Evolutionary conservation across 2,797 vertebrate species (phyloP), one percentile per base, ranked within the genome.

Genomic region (Macrochelys suwanniensis): DNA sequence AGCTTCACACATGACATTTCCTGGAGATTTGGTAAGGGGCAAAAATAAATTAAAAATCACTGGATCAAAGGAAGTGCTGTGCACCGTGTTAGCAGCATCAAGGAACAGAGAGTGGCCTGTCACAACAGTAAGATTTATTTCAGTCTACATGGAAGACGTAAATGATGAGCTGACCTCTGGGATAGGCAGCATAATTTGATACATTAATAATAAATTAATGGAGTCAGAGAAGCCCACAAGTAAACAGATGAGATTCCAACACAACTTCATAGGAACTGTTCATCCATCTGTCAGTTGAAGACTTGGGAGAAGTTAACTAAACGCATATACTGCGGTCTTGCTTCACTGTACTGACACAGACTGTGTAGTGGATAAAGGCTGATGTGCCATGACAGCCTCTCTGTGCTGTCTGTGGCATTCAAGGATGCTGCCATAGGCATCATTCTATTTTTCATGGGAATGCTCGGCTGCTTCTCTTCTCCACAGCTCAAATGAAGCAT

Each of bases 1-100:
- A 98, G 89, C 88, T 87, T 96, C 86, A 97, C 5, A 51, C 80
- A 88, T 96, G 92, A 95, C 83, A 94, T 94, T 97, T 97, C 94
- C 94, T 78, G 84, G 78, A 85, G 96, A 97, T 94, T 97, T 97
- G 95, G 76, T 65, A 85, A 96, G 92, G 91, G 93, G 9, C 37
- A 96, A 96, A 97, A 97, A 97, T 96, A 97, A 97, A 98, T 97
- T 96, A 98, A 97, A 98, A 96, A 85, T 83, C 25, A 31, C 37
- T 80, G 84, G 94, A 97, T 98, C 94, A 98, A 97, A 98, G 92
- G 80, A 97, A 97, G 94, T 0, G 0, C 28, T 87, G 91, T 92
- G n/a, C 78, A 94, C 90, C 15, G 6, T 90, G 81, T 61, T 96
- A 89, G 86, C 71, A 96, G 92, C 92, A 84, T 78, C 42, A 91